Percentiles rank a stretch among this genome's conserved stretches.
Conservation (phyloP, 2,888 invertebrate species). For the Cyrtodaria siliqua region DNA sequence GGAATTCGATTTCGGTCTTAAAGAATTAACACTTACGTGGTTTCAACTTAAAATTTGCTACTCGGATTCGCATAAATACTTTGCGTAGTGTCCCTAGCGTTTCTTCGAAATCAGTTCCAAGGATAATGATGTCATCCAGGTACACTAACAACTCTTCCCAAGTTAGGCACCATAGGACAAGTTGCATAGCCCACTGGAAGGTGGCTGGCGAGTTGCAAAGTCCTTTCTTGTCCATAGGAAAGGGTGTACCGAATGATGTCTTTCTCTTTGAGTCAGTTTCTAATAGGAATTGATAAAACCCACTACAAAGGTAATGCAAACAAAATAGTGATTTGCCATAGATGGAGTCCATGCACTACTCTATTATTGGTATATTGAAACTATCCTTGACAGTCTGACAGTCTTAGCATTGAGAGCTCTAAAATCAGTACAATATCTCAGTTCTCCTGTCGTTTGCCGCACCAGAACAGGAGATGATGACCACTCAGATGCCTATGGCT, state of each 20-base stretch:
- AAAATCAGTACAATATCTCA: too few species aligned
- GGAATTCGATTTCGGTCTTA: neutral
- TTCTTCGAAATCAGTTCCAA: slow-evolving; percentile 25
- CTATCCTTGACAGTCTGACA: slow-evolving; percentile 6
- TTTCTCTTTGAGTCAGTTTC: too few species aligned
- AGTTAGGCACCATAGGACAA: too few species aligned
- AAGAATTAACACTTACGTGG: slow-evolving; percentile 28
- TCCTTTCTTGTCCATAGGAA: too few species aligned
- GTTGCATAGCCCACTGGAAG: too few species aligned
- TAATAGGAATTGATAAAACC: slow-evolving; percentile 4
- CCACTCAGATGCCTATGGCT: neutral
- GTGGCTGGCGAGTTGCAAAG: too few species aligned
- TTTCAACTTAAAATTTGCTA: slow-evolving; percentile 29
- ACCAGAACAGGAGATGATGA: too few species aligned
- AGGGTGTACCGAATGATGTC: too few species aligned
- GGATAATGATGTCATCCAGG: slow-evolving; percentile 18
- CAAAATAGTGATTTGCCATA: slow-evolving; percentile 11
- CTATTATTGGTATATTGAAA: slow-evolving; percentile 18
- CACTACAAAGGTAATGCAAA: slow-evolving; percentile 19
- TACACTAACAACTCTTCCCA: too few species aligned
- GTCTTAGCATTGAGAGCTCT: too few species aligned
- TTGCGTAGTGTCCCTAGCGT: neutral
- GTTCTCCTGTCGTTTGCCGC: too few species aligned
- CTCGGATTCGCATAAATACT: slow-evolving; percentile 9
- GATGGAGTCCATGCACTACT: slow-evolving; percentile 27